These are phyloP conservation scores for Macropodus opercularis DNA, from an alignment of 2,797 vertebrate species.

Conservation along the genomic window DNA sequence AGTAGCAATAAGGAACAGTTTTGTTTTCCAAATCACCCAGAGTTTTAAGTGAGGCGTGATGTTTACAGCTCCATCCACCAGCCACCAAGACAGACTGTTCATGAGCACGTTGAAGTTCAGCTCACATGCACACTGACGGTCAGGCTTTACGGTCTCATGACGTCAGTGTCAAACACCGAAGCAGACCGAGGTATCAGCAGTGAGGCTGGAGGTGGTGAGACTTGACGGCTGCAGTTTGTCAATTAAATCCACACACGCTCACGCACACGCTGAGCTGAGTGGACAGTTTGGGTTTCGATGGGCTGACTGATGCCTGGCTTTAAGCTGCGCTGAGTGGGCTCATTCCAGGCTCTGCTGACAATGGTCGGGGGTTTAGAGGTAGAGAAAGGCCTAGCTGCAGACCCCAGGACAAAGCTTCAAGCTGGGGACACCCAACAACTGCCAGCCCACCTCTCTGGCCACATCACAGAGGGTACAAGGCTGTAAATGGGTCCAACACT, in stretches of 20 bases:
- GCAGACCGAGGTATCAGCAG: constrained; percentile 15
- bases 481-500: constrained; percentile 4
- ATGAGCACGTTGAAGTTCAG: constrained; percentile 8
- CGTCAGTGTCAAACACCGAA: constrained; percentile 24
- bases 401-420: constrained; percentile 65
- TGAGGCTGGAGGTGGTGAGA: constrained; percentile 24
- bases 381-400: constrained; percentile 70
- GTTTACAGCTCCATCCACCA: background rate
- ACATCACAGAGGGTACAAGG: constrained; percentile 22
- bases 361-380: constrained; percentile 79
- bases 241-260: constrained; percentile 33
- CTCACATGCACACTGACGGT: constrained; percentile 24
- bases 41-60: background rate
- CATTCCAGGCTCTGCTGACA: constrained; percentile 82
- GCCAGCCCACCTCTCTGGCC: constrained; percentile 22
- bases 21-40: background rate
- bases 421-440: constrained; percentile 36
- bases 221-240: constrained; percentile 43
- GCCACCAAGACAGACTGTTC: constrained; percentile 16
- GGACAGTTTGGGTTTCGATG: constrained; percentile 78
- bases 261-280: constrained; percentile 74
- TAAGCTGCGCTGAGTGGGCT: constrained; percentile 83
- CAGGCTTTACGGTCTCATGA: constrained; percentile 47
- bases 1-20: too few relatives aligned
- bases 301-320: constrained; percentile 77